phyloP scores from a whole-genome alignment of 2,113 vertebrate species.

The Columbina picui region DNA sequence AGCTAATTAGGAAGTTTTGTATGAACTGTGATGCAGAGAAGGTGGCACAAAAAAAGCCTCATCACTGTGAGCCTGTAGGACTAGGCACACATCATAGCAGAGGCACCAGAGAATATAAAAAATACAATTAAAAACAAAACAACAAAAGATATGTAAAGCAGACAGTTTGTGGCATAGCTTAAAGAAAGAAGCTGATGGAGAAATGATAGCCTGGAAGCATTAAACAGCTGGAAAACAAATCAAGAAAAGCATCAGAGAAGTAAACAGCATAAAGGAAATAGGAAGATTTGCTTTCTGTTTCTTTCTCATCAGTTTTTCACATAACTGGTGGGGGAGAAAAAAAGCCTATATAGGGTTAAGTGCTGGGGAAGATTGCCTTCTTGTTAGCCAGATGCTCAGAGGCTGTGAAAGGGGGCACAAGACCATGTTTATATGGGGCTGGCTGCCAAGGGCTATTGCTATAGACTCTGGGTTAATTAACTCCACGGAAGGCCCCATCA shows the following conservation, averaged over 20 bases:
- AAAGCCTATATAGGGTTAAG: neutral
- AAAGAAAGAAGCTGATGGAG: neutral
- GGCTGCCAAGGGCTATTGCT: constrained; percentile 31
- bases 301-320: neutral
- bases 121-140: neutral
- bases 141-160: neutral
- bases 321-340: neutral
- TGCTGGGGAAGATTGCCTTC: neutral
- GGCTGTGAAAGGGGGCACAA: constrained; percentile 14
- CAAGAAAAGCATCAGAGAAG: neutral
- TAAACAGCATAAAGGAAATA: neutral
- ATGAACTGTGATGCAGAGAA: rapidly evolving
- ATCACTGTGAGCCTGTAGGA: neutral
- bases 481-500: neutral
- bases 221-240: neutral
- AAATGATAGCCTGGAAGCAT: rapidly evolving
- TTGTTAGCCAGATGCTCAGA: neutral
- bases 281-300: neutral
- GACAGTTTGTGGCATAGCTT: neutral
- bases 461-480: constrained; percentile 31
- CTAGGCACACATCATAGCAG: neutral
- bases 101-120: neutral
- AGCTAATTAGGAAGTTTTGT: neutral
- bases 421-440: neutral
- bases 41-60: neutral